Conservation (phyloP, 2,113 vertebrate genomes). For the Mobula birostris region DNA sequence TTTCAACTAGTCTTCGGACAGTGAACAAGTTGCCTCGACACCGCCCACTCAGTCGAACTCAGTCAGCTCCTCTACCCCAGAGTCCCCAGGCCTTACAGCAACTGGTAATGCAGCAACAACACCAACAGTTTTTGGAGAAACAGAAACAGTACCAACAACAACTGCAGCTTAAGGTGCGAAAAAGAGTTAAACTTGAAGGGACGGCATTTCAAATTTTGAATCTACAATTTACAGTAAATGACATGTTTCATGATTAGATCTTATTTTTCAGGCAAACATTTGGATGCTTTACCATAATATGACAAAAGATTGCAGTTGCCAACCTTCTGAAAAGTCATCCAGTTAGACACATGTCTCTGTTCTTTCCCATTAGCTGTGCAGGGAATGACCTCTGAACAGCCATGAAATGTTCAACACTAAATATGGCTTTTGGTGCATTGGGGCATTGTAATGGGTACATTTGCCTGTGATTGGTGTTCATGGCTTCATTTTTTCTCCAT, state of each 20-base stretch:
- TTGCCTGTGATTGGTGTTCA: not conserved
- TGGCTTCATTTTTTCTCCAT: not conserved
- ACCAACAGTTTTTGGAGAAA: conserved; percentile 85
- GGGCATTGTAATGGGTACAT: too few relatives aligned
- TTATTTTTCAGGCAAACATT: not conserved
- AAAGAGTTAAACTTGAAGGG: not conserved
- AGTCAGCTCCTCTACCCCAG: conserved; percentile 84
- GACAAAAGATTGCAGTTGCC: not conserved
- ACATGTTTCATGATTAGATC: not conserved
- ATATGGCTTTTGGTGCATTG: not conserved
- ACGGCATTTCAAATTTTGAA: not conserved
- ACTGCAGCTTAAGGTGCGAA: conserved; percentile 64
- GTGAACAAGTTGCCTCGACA: conserved; percentile 81
- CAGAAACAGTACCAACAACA: conserved; percentile 70
- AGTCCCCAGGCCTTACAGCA: conserved; percentile 89
- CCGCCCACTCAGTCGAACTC: conserved; percentile 80
- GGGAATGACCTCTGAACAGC: too few relatives aligned
- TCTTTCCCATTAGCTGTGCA: not conserved
- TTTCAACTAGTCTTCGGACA: conserved; percentile 63
- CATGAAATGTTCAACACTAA: not conserved
- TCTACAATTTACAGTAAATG: not conserved
- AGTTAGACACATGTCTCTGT: not conserved
- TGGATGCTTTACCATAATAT: not conserved
- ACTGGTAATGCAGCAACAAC: conserved; percentile 83
- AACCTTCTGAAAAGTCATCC: not conserved